Percentiles rank a stretch among this genome's conserved stretches.
Evolutionary conservation across 2,888 invertebrate genomes (phyloP).

Genomic region (Selenia dentaria): DNA sequence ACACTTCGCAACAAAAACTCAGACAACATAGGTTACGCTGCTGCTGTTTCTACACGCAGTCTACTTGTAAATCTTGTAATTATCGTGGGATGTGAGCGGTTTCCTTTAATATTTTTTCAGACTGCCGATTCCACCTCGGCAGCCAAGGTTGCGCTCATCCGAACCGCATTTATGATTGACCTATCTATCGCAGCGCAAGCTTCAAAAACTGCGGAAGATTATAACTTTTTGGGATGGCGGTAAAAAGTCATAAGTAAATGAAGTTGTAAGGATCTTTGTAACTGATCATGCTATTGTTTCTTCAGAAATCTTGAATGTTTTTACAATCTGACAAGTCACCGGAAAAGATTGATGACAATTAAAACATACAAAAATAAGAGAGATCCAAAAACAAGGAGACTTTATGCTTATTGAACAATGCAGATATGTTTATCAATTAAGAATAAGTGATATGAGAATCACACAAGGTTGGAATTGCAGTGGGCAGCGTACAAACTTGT

Average conservation of each 20-base stretch:
- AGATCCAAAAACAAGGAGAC: slow-evolving; percentile 1
- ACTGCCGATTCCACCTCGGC: slow-evolving; percentile 31
- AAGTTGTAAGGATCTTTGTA: no score
- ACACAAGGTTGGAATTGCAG: slow-evolving; percentile 3
- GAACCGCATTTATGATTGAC: slow-evolving; percentile 37
- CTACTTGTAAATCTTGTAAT: slow-evolving; percentile 6
- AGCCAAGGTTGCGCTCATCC: slow-evolving; percentile 40
- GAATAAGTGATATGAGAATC: not conserved
- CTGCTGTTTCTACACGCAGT: slow-evolving; percentile 35
- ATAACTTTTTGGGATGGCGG: not conserved
- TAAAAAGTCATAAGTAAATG: no score
- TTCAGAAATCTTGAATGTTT: not conserved
- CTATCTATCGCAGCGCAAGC: slow-evolving; percentile 32
- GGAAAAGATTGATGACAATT: not conserved
- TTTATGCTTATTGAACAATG: slow-evolving; percentile 3
- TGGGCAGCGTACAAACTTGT: not conserved
- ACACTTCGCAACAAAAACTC: slow-evolving; percentile 51
- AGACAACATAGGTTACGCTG: slow-evolving; percentile 43
- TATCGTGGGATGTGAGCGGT: slow-evolving; percentile 39
- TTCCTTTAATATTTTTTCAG: slow-evolving; percentile 40
- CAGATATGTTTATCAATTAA: slow-evolving; percentile 1
- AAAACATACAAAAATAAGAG: not conserved
- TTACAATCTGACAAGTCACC: not conserved
- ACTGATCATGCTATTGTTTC: not conserved
- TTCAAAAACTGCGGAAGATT: slow-evolving; percentile 39